Percentiles rank a stretch among this genome's conserved stretches.
phyloP scores from a whole-genome alignment of 1,140 invertebrate genomes.

The Chironomus striatipennis region DNA sequence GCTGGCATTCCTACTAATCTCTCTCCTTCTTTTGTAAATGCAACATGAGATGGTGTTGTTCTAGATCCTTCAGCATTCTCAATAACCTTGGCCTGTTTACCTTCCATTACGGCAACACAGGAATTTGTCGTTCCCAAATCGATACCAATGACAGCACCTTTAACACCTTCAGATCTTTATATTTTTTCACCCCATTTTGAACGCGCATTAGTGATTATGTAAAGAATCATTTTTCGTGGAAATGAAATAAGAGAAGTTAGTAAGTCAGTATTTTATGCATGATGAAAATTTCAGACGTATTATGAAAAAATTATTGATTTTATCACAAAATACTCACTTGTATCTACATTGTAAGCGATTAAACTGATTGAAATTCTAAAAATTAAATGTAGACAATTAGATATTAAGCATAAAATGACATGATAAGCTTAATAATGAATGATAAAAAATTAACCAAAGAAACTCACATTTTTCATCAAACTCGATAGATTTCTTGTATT shows the following conservation, averaged over 20 bases:
- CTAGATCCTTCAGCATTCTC: conserved; percentile 92
- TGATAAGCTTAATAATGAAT: neutral
- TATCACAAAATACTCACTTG: neutral
- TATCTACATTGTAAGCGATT: conserved; percentile 21
- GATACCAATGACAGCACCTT: conserved; percentile 93
- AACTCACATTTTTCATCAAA: conserved; percentile 21
- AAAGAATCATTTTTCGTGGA: neutral
- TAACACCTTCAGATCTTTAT: conserved; percentile 82
- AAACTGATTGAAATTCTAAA: neutral
- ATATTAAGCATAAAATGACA: no score
- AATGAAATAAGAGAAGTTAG: neutral
- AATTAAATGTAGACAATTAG: neutral
- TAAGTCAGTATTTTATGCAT: neutral
- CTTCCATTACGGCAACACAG: conserved; percentile 96
- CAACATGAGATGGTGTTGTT: conserved; percentile 94
- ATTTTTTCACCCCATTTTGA: no score
- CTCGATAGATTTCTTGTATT: conserved; percentile 20
- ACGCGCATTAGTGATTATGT: no score
- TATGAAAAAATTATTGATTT: conserved; percentile 2
- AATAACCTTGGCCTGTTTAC: conserved; percentile 87
- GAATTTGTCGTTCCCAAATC: conserved; percentile 97
- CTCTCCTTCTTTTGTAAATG: conserved; percentile 89
- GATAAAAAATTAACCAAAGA: conserved; percentile 21
- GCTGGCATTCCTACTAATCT: conserved; percentile 96
- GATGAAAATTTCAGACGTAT: neutral